These are phyloP conservation scores for Pristionchus entomophagus DNA, from an alignment of 2,888 invertebrate genomes.

Conservation along the genomic window DNA sequence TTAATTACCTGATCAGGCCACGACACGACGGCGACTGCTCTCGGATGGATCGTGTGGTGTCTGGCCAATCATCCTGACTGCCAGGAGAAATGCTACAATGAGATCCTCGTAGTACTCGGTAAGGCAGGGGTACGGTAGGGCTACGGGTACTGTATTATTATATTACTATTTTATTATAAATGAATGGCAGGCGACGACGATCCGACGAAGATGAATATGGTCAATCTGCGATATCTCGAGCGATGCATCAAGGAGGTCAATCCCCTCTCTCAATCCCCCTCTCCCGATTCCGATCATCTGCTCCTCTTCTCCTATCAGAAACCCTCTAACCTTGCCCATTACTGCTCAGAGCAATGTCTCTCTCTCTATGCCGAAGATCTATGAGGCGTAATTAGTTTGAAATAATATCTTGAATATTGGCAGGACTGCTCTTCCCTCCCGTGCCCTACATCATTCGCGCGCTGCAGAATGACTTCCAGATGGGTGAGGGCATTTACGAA, in stretches of 20 bases:
- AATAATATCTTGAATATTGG: no score
- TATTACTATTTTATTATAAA: no score
- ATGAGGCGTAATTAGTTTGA: no score
- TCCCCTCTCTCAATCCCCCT: background rate
- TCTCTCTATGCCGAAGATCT: no score
- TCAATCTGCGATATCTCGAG: conserved; percentile 60
- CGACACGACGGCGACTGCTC: conserved; percentile 34
- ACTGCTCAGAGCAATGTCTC: no score
- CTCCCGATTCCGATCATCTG: no score
- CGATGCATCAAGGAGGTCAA: conserved; percentile 62
- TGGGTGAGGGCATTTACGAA: conserved; percentile 53
- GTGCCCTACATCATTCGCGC: conserved; percentile 61
- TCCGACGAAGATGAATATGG: conserved; percentile 57
- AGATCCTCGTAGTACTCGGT: conserved; percentile 52
- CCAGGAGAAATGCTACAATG: conserved; percentile 56
- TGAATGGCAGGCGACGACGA: conserved; percentile 63
- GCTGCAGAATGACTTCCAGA: conserved; percentile 57
- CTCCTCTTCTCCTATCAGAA: no score
- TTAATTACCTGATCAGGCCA: no score
- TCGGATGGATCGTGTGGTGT: conserved; percentile 41
- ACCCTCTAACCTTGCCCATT: no score
- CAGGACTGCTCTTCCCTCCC: conserved; percentile 61
- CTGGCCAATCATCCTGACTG: conserved; percentile 56
- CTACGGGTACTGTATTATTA: no score
- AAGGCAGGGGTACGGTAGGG: background rate